Percentiles rank a stretch among this genome's conserved stretches.
These are phyloP conservation scores for Osmerus mordax DNA, from an alignment of 2,113 vertebrate genomes.

Conservation along the genomic window DNA sequence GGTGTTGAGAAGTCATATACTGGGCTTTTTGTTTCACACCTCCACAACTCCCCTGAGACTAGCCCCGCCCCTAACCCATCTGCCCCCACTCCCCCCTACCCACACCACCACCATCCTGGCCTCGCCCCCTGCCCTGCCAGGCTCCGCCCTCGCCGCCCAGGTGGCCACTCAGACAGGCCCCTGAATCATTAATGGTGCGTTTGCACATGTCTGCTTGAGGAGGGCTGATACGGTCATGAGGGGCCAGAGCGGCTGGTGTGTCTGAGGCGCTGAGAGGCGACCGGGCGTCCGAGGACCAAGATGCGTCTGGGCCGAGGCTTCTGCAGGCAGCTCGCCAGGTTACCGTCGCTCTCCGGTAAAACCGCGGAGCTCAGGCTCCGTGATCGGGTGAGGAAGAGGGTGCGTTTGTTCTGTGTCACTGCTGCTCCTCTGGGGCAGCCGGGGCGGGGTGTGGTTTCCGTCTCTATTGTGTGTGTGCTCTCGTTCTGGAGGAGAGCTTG, in stretches of 20 bases:
- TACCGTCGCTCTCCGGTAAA: constrained; percentile 34
- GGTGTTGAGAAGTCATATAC: neutral
- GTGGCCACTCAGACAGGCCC: constrained; percentile 46
- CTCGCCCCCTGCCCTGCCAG: neutral
- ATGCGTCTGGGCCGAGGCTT: constrained; percentile 62
- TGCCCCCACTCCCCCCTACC: neutral
- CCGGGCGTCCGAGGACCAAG: constrained; percentile 31
- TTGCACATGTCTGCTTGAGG: constrained; percentile 53
- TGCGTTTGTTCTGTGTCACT: neutral
- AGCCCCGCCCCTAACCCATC: constrained; percentile 1
- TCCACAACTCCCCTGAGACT: neutral
- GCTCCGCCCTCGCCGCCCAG: constrained; percentile 33
- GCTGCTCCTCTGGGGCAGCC: neutral
- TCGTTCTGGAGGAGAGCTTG: too few species aligned
- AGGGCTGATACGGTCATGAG: constrained; percentile 38
- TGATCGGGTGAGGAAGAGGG: constrained; percentile 41
- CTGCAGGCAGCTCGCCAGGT: constrained; percentile 52
- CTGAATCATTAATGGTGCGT: constrained; percentile 71
- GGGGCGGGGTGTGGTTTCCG: neutral
- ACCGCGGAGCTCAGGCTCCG: constrained; percentile 20
- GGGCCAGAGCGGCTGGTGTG: neutral
- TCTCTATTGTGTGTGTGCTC: constrained; percentile 4
- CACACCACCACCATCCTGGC: constrained; percentile 43
- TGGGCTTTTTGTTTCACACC: constrained; percentile 1
- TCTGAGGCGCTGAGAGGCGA: constrained; percentile 7